Conservation (phyloP, 2,888 invertebrate species). For the Priocnemis perturbator region DNA sequence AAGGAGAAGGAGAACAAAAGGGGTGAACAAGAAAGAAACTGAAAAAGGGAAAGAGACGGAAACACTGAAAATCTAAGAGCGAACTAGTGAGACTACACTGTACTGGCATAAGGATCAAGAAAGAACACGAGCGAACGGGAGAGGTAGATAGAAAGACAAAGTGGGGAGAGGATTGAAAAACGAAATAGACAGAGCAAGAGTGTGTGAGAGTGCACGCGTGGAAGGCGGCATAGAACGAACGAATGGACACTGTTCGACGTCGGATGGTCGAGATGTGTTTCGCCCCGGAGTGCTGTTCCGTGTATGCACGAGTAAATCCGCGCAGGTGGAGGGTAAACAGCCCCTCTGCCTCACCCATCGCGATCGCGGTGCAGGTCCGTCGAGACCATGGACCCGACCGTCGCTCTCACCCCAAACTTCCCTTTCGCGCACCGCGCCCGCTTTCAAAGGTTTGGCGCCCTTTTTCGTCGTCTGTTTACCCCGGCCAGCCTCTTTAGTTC, state of each 20-base stretch:
- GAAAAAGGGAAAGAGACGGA: neutral
- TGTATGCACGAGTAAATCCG: slow-evolving; percentile 69
- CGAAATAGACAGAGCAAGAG: neutral
- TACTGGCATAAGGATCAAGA: too few species aligned
- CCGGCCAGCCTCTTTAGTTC: slow-evolving; percentile 39
- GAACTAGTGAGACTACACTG: too few species aligned
- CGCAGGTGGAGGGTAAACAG: slow-evolving; percentile 60
- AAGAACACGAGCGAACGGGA: too few species aligned
- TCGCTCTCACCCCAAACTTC: neutral
- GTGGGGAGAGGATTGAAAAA: neutral
- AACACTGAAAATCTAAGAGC: neutral
- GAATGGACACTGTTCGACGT: slow-evolving; percentile 47
- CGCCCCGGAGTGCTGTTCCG: slow-evolving; percentile 68
- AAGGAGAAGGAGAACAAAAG: too few species aligned
- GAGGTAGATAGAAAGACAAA: too few species aligned
- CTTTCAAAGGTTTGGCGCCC: slow-evolving; percentile 51
- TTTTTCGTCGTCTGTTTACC: slow-evolving; percentile 52
- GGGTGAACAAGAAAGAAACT: neutral
- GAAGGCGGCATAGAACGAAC: slow-evolving; percentile 30
- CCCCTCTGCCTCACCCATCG: slow-evolving; percentile 26
- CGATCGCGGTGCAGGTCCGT: neutral
- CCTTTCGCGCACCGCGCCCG: slow-evolving; percentile 27
- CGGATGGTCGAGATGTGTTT: slow-evolving; percentile 39
- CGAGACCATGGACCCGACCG: neutral
- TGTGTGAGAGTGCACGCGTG: neutral